Conservation (phyloP, 2,797 vertebrate genomes). For the Ctenopoma kingsleyae region DNA sequence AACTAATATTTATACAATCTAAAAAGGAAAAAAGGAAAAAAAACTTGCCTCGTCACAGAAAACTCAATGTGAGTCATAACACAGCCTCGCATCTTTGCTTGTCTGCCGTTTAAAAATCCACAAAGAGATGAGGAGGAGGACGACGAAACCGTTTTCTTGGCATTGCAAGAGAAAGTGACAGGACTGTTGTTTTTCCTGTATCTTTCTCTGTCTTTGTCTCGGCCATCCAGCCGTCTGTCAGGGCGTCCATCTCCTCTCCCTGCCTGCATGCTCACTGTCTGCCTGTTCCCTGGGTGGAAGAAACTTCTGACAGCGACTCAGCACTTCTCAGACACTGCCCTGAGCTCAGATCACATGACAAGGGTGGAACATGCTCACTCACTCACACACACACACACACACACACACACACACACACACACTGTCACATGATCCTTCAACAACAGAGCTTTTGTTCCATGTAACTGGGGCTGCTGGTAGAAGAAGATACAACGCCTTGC, state of each 20-base stretch:
- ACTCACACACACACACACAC: slow-evolving; percentile 19
- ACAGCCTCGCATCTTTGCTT: slow-evolving; percentile 39
- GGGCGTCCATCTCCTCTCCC: slow-evolving; percentile 13
- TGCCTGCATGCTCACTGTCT: slow-evolving; percentile 40
- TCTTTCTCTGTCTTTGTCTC: background rate
- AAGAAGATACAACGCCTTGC: slow-evolving; percentile 78
- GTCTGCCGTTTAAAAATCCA: slow-evolving; percentile 40
- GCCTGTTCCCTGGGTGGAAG: slow-evolving; percentile 60
- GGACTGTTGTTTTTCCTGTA: background rate
- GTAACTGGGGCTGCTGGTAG: slow-evolving; percentile 70
- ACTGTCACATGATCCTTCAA: slow-evolving; percentile 81
- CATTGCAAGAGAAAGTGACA: slow-evolving; percentile 9
- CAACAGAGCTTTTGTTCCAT: slow-evolving; percentile 85
- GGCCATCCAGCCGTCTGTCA: slow-evolving; percentile 19
- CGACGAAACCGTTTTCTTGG: slow-evolving; percentile 13
- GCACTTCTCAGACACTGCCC: slow-evolving; percentile 75
- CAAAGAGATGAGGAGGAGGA: slow-evolving; percentile 5
- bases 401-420: slow-evolving; percentile 40
- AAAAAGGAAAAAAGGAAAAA: background rate
- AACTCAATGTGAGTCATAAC: slow-evolving; percentile 7
- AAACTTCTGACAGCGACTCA: slow-evolving; percentile 74
- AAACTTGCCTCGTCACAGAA: slow-evolving; percentile 51
- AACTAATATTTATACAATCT: background rate
- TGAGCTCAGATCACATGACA: slow-evolving; percentile 80
- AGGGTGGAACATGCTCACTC: slow-evolving; percentile 62